Evolutionary conservation across 2,113 vertebrate species (phyloP).

Genomic region (Kryptolebias marmoratus): DNA sequence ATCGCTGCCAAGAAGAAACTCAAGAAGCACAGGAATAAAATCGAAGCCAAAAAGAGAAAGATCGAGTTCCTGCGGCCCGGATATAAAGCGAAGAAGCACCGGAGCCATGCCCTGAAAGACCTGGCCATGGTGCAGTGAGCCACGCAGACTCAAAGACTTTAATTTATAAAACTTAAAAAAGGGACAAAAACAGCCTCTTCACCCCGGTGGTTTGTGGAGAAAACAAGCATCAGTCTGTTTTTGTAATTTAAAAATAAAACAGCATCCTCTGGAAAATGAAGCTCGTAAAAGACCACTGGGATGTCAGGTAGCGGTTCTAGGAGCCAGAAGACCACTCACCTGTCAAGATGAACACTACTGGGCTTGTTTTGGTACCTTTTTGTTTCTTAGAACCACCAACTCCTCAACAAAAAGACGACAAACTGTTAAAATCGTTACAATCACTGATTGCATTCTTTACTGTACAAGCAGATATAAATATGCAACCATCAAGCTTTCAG

Average conservation of each 20-base stretch:
- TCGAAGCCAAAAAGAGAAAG: constrained; percentile 93
- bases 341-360: too few relatives aligned
- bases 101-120: constrained; percentile 84
- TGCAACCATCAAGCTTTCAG: constrained; percentile 72
- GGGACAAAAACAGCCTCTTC: neutral
- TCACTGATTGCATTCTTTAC: constrained; percentile 62
- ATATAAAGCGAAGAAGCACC: constrained; percentile 90
- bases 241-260: too few relatives aligned
- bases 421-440: constrained; percentile 30
- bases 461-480: constrained; percentile 84
- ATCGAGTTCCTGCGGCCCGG: constrained; percentile 87
- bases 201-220: neutral
- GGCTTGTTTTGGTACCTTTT: too few relatives aligned
- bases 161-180: too few relatives aligned
- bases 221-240: too few relatives aligned
- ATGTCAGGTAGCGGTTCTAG: too few relatives aligned
- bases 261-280: too few relatives aligned
- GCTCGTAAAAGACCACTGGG: too few relatives aligned
- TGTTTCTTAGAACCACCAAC: too few relatives aligned
- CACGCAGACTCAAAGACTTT: too few relatives aligned
- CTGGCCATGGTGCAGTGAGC: constrained; percentile 89
- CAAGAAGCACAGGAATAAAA: constrained; percentile 94
- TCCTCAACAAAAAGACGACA: neutral
- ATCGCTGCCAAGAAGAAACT: constrained; percentile 93
- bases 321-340: too few relatives aligned